Percentiles rank a stretch among this genome's conserved stretches.
Evolutionary conservation across 2,797 vertebrate genomes (phyloP).

Genomic region (Pygocentrus nattereri): DNA sequence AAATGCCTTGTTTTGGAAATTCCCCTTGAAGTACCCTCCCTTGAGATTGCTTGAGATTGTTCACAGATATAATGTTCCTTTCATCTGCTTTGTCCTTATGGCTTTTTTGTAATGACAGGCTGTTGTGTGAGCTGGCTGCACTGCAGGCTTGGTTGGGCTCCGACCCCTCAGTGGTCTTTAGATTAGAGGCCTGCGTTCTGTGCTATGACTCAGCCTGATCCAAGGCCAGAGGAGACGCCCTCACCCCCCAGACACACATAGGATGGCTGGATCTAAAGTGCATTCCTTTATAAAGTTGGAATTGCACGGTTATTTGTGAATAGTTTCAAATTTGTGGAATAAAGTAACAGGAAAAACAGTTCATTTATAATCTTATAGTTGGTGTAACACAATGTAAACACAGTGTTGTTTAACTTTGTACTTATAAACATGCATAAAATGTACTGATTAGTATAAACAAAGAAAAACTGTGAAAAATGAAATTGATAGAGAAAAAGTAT

Average conservation of each 20-base stretch:
- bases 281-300: slow-evolving; percentile 32
- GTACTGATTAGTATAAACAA: no score
- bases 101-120: slow-evolving; percentile 56
- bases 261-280: neutral
- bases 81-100: slow-evolving; percentile 57
- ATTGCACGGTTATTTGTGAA: slow-evolving; percentile 13
- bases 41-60: slow-evolving; percentile 38
- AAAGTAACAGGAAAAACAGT: no score
- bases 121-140: slow-evolving; percentile 54
- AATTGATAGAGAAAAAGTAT: no score
- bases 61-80: slow-evolving; percentile 53
- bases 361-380: neutral
- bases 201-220: slow-evolving; percentile 36
- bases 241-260: slow-evolving; percentile 12
- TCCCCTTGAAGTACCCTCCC: slow-evolving; percentile 32
- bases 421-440: no score
- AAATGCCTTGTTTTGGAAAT: slow-evolving; percentile 42
- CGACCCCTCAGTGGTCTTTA: slow-evolving; percentile 51
- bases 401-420: no score
- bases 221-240: slow-evolving; percentile 42
- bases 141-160: slow-evolving; percentile 42
- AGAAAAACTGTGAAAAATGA: no score
- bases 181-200: slow-evolving; percentile 52
- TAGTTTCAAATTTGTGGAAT: slow-evolving; percentile 4
- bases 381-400: neutral